These are phyloP conservation scores for Siniperca scherzeri DNA, from an alignment of 2,797 vertebrate genomes.

Conservation along the genomic window DNA sequence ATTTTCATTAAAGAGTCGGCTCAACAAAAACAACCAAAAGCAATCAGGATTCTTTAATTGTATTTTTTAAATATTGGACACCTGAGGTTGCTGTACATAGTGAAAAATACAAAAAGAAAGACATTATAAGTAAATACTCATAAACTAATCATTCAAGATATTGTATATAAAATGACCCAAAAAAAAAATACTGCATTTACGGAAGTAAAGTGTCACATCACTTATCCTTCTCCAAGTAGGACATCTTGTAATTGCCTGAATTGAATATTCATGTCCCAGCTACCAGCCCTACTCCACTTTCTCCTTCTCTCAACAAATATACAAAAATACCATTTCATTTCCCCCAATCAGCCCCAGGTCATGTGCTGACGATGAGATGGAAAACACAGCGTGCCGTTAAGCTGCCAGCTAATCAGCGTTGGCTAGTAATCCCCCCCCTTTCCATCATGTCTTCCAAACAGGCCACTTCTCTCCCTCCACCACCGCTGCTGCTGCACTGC, in stretches of 20 bases:
- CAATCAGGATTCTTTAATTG: background rate
- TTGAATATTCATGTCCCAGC: slow-evolving; percentile 73
- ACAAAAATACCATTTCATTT: slow-evolving; percentile 77
- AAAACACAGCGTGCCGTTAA: slow-evolving; percentile 82
- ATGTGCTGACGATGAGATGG: slow-evolving; percentile 73
- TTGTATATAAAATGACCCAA: background rate
- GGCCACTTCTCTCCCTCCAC: slow-evolving; percentile 44
- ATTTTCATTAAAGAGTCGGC: background rate
- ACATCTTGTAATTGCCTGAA: slow-evolving; percentile 73
- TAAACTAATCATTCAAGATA: background rate
- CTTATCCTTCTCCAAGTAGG: slow-evolving; percentile 66
- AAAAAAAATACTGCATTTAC: slow-evolving; percentile 10
- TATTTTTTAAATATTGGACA: background rate
- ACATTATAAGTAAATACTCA: background rate
- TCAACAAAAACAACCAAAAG: background rate
- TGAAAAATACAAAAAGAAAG: background rate
- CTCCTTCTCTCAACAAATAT: slow-evolving; percentile 64
- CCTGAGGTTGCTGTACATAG: background rate
- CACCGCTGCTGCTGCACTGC: slow-evolving; percentile 20
- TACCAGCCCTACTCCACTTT: slow-evolving; percentile 57
- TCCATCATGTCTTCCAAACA: slow-evolving; percentile 57
- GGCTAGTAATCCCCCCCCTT: slow-evolving; percentile 69
- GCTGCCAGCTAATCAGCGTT: slow-evolving; percentile 81
- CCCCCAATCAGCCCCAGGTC: slow-evolving; percentile 77
- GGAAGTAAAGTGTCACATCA: slow-evolving; percentile 44